Evolutionary conservation across 2,888 invertebrate genomes (phyloP).

Genomic region (Torymus tubicola): DNA sequence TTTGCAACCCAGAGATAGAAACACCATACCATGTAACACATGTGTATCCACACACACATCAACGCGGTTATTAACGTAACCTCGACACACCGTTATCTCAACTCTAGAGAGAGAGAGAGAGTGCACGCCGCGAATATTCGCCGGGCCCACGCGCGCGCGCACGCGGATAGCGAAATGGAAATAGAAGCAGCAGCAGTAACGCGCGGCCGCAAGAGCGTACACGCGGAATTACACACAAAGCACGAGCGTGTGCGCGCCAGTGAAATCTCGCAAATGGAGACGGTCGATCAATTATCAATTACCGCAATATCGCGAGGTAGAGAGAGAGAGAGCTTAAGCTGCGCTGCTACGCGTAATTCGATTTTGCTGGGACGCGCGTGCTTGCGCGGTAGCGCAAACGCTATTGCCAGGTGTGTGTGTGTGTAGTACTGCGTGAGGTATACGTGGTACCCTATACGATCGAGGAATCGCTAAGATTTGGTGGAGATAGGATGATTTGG

Average conservation of each 20-base stretch:
- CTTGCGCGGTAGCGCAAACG: constrained; percentile 56
- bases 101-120: no score
- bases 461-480: no score
- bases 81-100: constrained; percentile 25
- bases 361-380: constrained; percentile 63
- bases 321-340: constrained; percentile 62
- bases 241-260: neutral
- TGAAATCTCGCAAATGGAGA: constrained; percentile 55
- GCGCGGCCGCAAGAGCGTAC: constrained; percentile 2
- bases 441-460: no score
- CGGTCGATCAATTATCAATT: constrained; percentile 71
- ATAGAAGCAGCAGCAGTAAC: constrained; percentile 2
- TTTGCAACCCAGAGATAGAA: no score
- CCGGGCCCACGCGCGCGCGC: neutral
- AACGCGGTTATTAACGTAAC: neutral
- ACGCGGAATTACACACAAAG: constrained; percentile 22
- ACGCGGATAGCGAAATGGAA: neutral
- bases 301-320: constrained; percentile 65
- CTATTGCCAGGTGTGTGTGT: constrained; percentile 11
- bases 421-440: neutral
- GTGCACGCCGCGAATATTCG: constrained; percentile 11
- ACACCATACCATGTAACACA: no score
- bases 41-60: no score
- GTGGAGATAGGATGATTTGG: no score
- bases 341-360: constrained; percentile 70